phyloP scores from a whole-genome alignment of 1,140 invertebrate species.

The Drosophila aff. region DNA sequence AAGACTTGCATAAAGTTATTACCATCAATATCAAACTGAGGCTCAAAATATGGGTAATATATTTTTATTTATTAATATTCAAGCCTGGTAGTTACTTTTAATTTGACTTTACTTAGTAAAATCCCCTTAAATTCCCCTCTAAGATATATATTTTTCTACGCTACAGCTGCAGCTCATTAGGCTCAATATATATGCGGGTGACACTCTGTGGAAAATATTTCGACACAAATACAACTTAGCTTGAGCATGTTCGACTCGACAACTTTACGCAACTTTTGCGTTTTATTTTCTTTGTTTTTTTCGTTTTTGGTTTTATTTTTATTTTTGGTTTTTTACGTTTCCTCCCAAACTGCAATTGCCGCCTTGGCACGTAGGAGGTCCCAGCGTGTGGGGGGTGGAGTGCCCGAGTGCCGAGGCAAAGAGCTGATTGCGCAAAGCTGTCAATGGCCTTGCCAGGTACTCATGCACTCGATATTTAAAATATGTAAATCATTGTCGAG shows the following conservation, averaged over 20 bases:
- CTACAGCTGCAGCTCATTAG: not conserved
- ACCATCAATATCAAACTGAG: not conserved
- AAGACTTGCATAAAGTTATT: not conserved
- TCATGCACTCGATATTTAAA: conserved; percentile 22
- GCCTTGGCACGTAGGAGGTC: conserved; percentile 65
- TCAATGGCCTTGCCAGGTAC: conserved; percentile 42
- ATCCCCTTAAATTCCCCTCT: too few relatives aligned
- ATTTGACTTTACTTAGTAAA: too few relatives aligned
- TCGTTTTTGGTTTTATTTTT: conserved; percentile 3
- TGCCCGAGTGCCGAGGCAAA: not conserved
- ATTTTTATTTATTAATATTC: not conserved
- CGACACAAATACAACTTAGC: conserved; percentile 1
- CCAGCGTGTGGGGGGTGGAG: conserved; percentile 13
- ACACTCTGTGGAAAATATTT: conserved; percentile 22
- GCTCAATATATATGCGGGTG: conserved; percentile 17
- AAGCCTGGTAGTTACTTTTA: too few relatives aligned
- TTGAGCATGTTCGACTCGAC: conserved; percentile 42
- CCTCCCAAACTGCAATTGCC: conserved; percentile 51
- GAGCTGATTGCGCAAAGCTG: conserved; percentile 40
- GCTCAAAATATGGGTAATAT: not conserved
- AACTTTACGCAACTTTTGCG: conserved; percentile 58
- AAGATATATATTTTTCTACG: too few relatives aligned
- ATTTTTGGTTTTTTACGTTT: conserved; percentile 13
- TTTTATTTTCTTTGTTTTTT: conserved; percentile 12
- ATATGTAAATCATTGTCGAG: conserved; percentile 37